phyloP scores from a whole-genome alignment of 2,113 vertebrate species.

The Oxyruncus cristatus region DNA sequence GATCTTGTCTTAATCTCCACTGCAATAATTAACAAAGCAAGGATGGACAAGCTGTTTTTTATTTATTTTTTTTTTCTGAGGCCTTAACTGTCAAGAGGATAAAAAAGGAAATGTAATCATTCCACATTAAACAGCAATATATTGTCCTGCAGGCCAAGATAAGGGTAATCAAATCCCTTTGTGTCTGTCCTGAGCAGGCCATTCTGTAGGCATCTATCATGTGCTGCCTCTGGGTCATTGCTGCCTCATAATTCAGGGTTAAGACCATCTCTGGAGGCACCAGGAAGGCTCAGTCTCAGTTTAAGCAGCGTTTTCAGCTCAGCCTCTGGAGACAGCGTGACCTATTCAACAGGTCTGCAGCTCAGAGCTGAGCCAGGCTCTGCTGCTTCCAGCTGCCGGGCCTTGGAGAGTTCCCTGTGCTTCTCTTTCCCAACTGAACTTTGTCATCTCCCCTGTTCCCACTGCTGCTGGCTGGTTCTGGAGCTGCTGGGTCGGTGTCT shows the following conservation, averaged over 20 bases:
- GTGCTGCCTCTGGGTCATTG: background rate
- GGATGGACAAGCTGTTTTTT: background rate
- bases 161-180: background rate
- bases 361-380: background rate
- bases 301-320: background rate
- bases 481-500: background rate
- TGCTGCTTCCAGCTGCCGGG: background rate
- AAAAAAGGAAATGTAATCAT: background rate
- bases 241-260: background rate
- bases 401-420: background rate
- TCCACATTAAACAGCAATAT: background rate
- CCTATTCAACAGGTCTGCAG: constrained; percentile 24
- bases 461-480: background rate
- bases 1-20: background rate
- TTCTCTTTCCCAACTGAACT: too few relatives aligned
- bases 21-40: background rate
- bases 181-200: background rate
- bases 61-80: background rate
- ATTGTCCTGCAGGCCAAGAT: constrained; percentile 5
- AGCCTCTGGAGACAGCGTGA: background rate
- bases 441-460: background rate
- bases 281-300: background rate
- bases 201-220: background rate
- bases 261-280: background rate
- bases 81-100: background rate